Evolutionary conservation across 2,113 vertebrate species (phyloP).

Genomic region (Rana temporaria): DNA sequence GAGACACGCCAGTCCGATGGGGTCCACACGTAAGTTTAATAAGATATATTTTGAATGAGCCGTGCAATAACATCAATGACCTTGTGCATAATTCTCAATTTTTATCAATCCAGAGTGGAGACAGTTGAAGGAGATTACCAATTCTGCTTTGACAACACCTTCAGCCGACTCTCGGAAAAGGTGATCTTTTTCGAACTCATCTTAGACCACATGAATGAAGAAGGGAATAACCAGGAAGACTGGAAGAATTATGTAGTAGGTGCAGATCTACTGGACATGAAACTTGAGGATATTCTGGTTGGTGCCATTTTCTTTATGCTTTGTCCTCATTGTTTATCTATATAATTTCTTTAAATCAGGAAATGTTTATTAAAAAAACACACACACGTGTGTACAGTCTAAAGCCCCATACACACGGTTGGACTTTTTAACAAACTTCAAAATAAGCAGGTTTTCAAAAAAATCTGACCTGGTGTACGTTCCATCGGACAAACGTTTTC

Average conservation of each 20-base stretch:
- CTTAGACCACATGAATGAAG: conserved; percentile 90
- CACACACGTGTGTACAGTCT: no score
- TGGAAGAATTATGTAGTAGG: conserved; percentile 94
- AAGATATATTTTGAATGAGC: neutral
- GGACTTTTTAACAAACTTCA: no score
- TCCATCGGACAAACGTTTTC: no score
- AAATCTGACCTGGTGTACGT: no score
- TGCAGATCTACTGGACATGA: conserved; percentile 93
- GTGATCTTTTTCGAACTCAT: conserved; percentile 98
- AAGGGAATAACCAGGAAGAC: conserved; percentile 80
- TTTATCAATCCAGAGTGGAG: conserved; percentile 78
- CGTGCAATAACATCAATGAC: neutral
- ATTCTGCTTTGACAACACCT: conserved; percentile 98
- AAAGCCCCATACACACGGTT: no score
- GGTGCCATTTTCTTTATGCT: conserved; percentile 59
- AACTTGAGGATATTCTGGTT: conserved; percentile 96
- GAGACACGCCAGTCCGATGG: conserved; percentile 94
- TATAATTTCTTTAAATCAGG: no score
- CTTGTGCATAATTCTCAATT: neutral
- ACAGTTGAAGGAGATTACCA: conserved; percentile 95
- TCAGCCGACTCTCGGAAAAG: conserved; percentile 93
- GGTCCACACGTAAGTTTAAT: conserved; percentile 89
- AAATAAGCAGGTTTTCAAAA: no score
- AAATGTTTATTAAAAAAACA: no score
- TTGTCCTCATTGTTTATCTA: no score